phyloP scores from a whole-genome alignment of 2,797 vertebrate genomes.

The Sternotherus odoratus region DNA sequence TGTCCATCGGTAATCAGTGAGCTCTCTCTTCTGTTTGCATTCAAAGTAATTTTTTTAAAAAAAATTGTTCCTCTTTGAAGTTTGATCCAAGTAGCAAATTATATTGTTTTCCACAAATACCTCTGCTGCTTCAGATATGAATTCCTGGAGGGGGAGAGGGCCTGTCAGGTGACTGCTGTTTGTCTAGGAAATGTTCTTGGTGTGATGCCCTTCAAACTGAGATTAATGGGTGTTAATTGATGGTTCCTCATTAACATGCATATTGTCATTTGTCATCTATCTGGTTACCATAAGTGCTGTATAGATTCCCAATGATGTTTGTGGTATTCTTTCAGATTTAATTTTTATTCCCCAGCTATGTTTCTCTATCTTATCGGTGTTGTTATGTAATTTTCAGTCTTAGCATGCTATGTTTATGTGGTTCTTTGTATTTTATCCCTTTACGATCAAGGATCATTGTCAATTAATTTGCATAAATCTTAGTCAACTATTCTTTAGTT shows the following conservation, averaged over 20 bases:
- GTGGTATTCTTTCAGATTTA: neutral
- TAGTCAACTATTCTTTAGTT: constrained; percentile 11
- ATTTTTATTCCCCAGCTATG: constrained; percentile 29
- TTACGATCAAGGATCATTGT: neutral
- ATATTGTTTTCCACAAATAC: constrained; percentile 44
- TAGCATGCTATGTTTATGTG: neutral
- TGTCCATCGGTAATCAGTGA: neutral
- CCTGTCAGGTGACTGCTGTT: constrained; percentile 26
- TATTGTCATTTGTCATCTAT: neutral
- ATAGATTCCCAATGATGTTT: neutral
- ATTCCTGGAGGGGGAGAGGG: constrained; percentile 35
- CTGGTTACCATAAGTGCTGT: neutral
- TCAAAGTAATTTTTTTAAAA: neutral
- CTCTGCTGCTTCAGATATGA: constrained; percentile 51
- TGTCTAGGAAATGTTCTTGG: constrained; percentile 30
- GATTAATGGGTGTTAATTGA: constrained; percentile 42
- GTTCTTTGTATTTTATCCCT: constrained; percentile 7
- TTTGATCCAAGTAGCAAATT: constrained; percentile 33
- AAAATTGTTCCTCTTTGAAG: constrained; percentile 28
- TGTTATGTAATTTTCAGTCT: neutral
- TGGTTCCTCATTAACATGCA: constrained; percentile 12
- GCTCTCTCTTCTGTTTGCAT: neutral
- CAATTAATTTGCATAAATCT: neutral
- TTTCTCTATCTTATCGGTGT: constrained; percentile 3
- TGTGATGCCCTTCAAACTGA: constrained; percentile 48